Conservation (phyloP, 1,140 invertebrate species). For the Nylanderia fulva region DNA sequence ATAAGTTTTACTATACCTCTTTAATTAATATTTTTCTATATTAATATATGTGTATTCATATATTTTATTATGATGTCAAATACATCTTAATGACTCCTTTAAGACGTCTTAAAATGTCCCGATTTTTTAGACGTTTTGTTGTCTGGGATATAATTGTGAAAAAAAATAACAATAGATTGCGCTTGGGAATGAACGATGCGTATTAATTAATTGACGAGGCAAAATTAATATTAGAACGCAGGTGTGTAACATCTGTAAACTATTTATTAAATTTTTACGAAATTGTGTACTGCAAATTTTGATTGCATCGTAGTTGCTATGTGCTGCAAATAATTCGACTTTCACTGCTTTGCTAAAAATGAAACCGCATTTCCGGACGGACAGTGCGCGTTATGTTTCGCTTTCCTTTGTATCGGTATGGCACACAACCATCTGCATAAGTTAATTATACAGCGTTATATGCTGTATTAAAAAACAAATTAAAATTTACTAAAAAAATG, state of each 20-base stretch:
- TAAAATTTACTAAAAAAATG: background rate
- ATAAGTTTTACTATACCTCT: background rate
- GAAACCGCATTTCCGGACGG: slow-evolving; percentile 44
- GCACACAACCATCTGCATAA: background rate
- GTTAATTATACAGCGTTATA: background rate
- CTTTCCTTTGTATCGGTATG: slow-evolving; percentile 26
- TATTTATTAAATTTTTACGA: background rate
- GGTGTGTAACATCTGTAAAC: background rate
- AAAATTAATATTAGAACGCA: background rate
- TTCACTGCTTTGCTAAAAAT: slow-evolving; percentile 52
- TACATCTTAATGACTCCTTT: too few species aligned
- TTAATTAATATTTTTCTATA: background rate
- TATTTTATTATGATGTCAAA: too few species aligned
- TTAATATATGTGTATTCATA: background rate
- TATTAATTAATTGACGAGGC: background rate
- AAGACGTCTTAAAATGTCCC: too few species aligned
- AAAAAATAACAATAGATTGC: slow-evolving; percentile 4
- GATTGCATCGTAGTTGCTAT: background rate
- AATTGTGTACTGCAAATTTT: background rate
- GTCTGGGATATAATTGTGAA: too few species aligned
- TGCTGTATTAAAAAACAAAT: background rate
- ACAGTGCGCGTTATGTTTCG: slow-evolving; percentile 25
- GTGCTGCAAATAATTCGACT: slow-evolving; percentile 44
- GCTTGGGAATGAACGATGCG: background rate
- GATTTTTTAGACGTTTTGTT: too few species aligned